phyloP scores from a whole-genome alignment of 2,888 invertebrate genomes.

The Cheilosia soror region DNA sequence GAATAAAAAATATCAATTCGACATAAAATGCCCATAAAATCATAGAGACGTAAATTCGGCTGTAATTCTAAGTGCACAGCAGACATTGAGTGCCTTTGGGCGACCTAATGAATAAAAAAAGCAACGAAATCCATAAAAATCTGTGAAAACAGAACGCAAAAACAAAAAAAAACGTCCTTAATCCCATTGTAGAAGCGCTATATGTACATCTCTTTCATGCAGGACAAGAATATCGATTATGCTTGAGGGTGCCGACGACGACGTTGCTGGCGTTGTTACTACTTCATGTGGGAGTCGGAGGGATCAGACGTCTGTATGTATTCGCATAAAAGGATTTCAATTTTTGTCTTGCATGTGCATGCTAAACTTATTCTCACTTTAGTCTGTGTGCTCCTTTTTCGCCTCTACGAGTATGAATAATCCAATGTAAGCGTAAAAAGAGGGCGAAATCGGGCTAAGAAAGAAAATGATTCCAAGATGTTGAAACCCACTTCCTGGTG shows the following conservation, averaged over 20 bases:
- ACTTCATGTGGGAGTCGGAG: background rate
- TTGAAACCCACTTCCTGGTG: constrained; percentile 48
- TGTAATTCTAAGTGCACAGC: constrained; percentile 53
- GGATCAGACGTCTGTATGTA: constrained; percentile 40
- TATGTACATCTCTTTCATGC: constrained; percentile 18
- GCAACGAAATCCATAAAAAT: constrained; percentile 30
- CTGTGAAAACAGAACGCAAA: constrained; percentile 27
- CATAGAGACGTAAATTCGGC: constrained; percentile 38
- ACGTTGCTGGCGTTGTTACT: constrained; percentile 15
- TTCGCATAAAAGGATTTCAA: constrained; percentile 61
- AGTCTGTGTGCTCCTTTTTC: background rate
- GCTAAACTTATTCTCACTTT: constrained; percentile 15
- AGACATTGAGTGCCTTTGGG: constrained; percentile 48
- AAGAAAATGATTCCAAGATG: constrained; percentile 57
- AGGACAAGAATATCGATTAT: constrained; percentile 55
- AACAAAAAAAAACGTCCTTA: constrained; percentile 48
- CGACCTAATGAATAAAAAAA: constrained; percentile 11
- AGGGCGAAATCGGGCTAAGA: background rate
- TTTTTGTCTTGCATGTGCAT: constrained; percentile 53
- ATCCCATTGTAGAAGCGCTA: constrained; percentile 58
- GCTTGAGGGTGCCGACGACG: constrained; percentile 10
- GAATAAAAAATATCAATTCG: constrained; percentile 45
- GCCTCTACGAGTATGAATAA: constrained; percentile 21
- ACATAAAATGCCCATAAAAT: constrained; percentile 66
- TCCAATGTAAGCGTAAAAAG: constrained; percentile 21